These are phyloP conservation scores for Burhinus bistriatus DNA, from an alignment of 2,113 vertebrate genomes.

Conservation along the genomic window DNA sequence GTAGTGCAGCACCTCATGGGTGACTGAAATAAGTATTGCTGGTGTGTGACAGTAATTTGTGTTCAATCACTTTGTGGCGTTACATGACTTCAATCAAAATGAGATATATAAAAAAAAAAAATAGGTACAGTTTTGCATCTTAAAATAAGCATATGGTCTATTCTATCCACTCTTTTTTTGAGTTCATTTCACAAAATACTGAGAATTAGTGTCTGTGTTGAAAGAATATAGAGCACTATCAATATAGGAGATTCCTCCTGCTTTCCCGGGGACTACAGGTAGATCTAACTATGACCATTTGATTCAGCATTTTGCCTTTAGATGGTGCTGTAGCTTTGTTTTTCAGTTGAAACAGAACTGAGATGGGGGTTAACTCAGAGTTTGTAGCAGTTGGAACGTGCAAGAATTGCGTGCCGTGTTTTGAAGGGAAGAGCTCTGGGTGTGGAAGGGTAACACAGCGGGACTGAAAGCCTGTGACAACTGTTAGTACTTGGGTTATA, in stretches of 20 bases:
- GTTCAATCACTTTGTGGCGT: not conserved
- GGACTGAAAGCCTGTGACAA: not conserved
- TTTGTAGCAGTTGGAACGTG: not conserved
- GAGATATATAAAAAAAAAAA: not conserved
- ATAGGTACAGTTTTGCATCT: not conserved
- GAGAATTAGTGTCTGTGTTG: not conserved
- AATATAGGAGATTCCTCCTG: not conserved
- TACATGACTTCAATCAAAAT: not conserved
- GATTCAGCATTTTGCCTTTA: slow-evolving; percentile 22
- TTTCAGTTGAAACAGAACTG: not conserved
- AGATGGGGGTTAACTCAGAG: not conserved
- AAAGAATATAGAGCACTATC: not conserved
- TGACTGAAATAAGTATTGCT: not conserved
- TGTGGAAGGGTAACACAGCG: not conserved
- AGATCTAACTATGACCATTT: not conserved
- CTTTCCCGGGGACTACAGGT: not conserved
- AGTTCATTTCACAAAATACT: not conserved
- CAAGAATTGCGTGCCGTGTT: not conserved
- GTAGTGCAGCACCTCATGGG: not conserved
- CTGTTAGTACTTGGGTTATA: not conserved
- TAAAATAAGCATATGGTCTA: not conserved
- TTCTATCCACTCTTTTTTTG: not conserved
- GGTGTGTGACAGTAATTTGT: not conserved
- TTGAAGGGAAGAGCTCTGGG: not conserved
- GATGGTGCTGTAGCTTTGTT: slow-evolving; percentile 27